Conservation (phyloP, 2,888 invertebrate species). For the Tolmerus cingulatus region DNA sequence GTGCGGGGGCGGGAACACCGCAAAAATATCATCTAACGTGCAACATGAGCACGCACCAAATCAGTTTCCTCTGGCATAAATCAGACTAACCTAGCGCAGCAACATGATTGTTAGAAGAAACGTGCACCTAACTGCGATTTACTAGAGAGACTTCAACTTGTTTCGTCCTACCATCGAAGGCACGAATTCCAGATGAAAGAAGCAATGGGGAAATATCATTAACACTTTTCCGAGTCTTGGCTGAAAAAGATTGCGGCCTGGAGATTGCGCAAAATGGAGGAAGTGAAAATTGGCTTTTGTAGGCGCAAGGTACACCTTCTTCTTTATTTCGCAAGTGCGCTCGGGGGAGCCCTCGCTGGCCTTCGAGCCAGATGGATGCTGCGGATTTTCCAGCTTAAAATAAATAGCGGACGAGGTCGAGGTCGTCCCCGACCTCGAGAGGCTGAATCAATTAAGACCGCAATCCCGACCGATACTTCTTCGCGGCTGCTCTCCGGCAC, state of each 20-base stretch:
- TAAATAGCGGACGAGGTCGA: constrained; percentile 34
- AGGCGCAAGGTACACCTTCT: neutral
- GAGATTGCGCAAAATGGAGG: constrained; percentile 21
- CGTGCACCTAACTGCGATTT: constrained; percentile 41
- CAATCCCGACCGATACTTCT: neutral
- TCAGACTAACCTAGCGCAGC: constrained; percentile 27
- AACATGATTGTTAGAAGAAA: constrained; percentile 36
- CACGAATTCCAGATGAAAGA: constrained; percentile 25
- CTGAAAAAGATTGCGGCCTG: neutral
- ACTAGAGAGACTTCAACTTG: constrained; percentile 7
- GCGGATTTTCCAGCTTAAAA: neutral
- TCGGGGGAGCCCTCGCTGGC: neutral
- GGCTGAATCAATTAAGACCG: constrained; percentile 29
- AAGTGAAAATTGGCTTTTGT: constrained; percentile 19
- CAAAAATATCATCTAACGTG: constrained; percentile 30
- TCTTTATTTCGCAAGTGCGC: neutral
- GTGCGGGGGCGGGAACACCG: neutral
- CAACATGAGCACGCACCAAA: constrained; percentile 41
- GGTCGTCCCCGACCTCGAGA: constrained; percentile 7
- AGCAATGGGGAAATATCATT: constrained; percentile 34
- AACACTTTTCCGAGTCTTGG: constrained; percentile 28
- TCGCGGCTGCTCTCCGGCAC: neutral
- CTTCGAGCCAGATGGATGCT: neutral
- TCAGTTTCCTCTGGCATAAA: constrained; percentile 38
- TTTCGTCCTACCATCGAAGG: constrained; percentile 35